Base-by-base conservation (phyloP, 2,113 vertebrate species). In the Opisthocomus hoazin region DNA sequence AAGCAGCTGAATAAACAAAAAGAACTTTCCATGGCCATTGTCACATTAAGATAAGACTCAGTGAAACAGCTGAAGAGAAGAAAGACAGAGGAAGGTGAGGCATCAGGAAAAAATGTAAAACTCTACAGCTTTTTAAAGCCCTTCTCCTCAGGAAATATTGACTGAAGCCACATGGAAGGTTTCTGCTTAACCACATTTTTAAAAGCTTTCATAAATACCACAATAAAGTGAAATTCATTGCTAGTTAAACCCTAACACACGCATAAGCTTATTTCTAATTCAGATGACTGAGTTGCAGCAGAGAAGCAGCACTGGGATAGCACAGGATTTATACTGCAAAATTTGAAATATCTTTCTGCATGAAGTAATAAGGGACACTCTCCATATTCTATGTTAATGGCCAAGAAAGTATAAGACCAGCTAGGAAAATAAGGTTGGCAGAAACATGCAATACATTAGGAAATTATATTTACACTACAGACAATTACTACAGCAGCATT, bases 191-290 rank as follows among this genome's bases (percentile, higher is more conserved):
- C 85, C 68, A 96, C 89, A 93, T 96, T 95, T 97, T 96, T 46
- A 95, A 97, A 97, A 93, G 71, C 97, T 98, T 98, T 98, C 95
- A 97, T 97, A 97, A 98, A 97, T 98, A 97, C 89, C 23, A 48
- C 93, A 97, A 91, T 97, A 97, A 98, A 98, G 78, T 93, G 68
- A 96, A 98, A 97, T 97, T 98, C 95, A 96, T 96, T 98, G 93
- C 96, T 96, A 95, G 94, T 97, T 98, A 97, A 97, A 96, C 57
- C 86, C 81, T 97, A 97, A 97, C 78, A 95, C 73, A 3, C 24
- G 68, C 76, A 87, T 74, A 82, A 96, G 77, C 89, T 96, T 96
- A 96, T 97, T 98, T 98, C 97, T 97, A 96, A 93, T 97, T 96
- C 84, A 95, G 95, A 83, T 95, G 94, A 95, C 92, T 79, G 92